A percentile compares a stretch with the other conserved stretches of the same genome.
Conservation (phyloP, 2,113 vertebrate genomes). For the Oceanodroma tethys region DNA sequence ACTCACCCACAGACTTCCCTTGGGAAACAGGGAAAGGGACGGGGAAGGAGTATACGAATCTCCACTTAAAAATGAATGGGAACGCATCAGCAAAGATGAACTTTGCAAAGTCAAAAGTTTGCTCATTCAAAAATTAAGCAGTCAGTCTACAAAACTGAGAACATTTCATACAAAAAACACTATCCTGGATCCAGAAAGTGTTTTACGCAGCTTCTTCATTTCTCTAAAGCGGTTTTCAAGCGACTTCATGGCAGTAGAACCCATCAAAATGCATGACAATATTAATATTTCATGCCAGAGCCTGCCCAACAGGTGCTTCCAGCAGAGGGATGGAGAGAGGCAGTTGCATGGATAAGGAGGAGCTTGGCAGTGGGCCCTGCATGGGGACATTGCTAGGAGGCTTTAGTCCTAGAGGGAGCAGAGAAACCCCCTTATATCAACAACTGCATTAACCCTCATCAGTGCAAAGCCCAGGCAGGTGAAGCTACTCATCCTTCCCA, state of each 20-base stretch:
- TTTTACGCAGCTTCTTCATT: neutral
- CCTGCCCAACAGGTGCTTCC: neutral
- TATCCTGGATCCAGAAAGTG: neutral
- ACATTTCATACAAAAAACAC: neutral
- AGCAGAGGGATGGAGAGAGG: neutral
- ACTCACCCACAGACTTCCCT: fast-evolving
- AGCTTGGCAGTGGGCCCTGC: neutral
- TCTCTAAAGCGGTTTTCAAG: neutral
- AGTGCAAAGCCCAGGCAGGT: neutral
- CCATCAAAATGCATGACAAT: neutral
- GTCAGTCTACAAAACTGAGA: neutral
- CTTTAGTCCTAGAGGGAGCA: neutral
- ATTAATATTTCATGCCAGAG: neutral
- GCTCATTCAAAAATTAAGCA: neutral
- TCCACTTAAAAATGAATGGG: neutral
- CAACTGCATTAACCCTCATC: neutral
- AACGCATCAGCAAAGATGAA: neutral
- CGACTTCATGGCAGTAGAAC: neutral
- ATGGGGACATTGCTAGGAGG: neutral
- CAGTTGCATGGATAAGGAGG: neutral
- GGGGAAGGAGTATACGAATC: neutral
- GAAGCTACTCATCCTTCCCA: neutral
- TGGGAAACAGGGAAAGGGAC: neutral
- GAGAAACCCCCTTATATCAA: neutral
- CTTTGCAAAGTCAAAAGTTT: neutral